phyloP scores from a whole-genome alignment of 2,797 vertebrate genomes.

The Holocentrus rufus region DNA sequence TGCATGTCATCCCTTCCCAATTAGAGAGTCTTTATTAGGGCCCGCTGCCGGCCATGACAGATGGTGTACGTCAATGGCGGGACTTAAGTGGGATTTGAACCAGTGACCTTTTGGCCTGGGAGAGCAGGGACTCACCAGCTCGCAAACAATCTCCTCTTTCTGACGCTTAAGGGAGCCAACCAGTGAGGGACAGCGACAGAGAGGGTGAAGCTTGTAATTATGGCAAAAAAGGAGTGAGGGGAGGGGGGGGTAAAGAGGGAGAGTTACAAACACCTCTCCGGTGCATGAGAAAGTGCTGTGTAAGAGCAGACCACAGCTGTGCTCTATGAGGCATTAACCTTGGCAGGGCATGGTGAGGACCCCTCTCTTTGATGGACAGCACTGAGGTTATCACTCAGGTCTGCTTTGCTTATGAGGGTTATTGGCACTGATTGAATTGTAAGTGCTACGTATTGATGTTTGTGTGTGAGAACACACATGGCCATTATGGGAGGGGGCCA shows the following conservation, averaged over 20 bases:
- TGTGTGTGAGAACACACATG: slow-evolving; percentile 30
- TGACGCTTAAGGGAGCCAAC: slow-evolving; percentile 24
- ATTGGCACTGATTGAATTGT: slow-evolving; percentile 42
- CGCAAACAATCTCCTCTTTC: slow-evolving; percentile 66
- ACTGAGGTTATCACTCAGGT: slow-evolving; percentile 53
- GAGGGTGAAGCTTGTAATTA: slow-evolving; percentile 58
- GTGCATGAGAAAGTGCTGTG: slow-evolving; percentile 54
- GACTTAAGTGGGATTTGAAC: slow-evolving; percentile 80
- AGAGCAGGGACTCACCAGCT: slow-evolving; percentile 44
- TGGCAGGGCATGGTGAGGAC: slow-evolving; percentile 5
- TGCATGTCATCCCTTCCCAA: slow-evolving; percentile 80
- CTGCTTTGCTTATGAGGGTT: slow-evolving; percentile 44
- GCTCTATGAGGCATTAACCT: slow-evolving; percentile 41
- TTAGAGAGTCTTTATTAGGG: slow-evolving; percentile 77
- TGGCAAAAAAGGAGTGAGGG: slow-evolving; percentile 7
- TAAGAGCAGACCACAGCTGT: slow-evolving; percentile 61
- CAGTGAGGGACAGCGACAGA: slow-evolving; percentile 15
- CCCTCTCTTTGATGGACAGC: slow-evolving; percentile 50
- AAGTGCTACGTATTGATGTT: slow-evolving; percentile 34
- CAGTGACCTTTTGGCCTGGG: slow-evolving; percentile 66
- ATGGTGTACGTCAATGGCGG: slow-evolving; percentile 73
- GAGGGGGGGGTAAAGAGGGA: neutral
- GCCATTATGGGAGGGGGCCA: slow-evolving; percentile 28
- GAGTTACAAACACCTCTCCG: slow-evolving; percentile 6
- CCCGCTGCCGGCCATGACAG: slow-evolving; percentile 73